A percentile compares a stretch with the other conserved stretches of the same genome.
Evolutionary conservation across 2,888 invertebrate genomes (phyloP).

Genomic region (Halictus ligatus): DNA sequence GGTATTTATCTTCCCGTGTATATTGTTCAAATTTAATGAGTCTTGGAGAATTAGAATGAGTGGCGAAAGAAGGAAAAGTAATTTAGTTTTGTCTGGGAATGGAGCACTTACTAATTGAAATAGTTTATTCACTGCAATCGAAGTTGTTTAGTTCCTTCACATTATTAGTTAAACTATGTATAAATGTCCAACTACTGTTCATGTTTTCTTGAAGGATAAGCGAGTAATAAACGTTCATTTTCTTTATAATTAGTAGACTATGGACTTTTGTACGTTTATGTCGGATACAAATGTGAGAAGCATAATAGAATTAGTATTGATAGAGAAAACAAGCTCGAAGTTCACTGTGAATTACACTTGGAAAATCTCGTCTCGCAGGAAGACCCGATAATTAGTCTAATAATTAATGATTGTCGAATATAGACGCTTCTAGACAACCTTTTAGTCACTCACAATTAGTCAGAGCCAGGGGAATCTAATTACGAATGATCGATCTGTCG

Average conservation of each 20-base stretch:
- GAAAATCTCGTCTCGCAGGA: not conserved
- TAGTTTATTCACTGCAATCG: not conserved
- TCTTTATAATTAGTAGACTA: not conserved
- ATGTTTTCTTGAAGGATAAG: no score
- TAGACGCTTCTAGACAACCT: not conserved
- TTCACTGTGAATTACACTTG: not conserved
- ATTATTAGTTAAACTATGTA: not conserved
- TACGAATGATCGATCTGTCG: constrained; percentile 35
- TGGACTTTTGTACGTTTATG: not conserved
- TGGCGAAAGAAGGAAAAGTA: not conserved
- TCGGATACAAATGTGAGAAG: not conserved
- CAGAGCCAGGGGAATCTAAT: constrained; percentile 9
- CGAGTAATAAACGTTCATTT: no score
- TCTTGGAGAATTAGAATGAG: not conserved
- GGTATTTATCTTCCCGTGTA: not conserved
- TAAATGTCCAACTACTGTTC: no score
- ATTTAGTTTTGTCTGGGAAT: not conserved
- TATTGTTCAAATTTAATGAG: not conserved
- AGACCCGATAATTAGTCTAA: not conserved
- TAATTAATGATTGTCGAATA: not conserved
- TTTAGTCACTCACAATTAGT: not conserved
- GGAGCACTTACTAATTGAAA: not conserved
- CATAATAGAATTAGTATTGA: not conserved
- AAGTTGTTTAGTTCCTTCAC: not conserved
- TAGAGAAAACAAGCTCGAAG: not conserved